A percentile compares a stretch with the other conserved stretches of the same genome.
phyloP scores from a whole-genome alignment of 2,888 invertebrate genomes.

The Andrena flavipes region DNA sequence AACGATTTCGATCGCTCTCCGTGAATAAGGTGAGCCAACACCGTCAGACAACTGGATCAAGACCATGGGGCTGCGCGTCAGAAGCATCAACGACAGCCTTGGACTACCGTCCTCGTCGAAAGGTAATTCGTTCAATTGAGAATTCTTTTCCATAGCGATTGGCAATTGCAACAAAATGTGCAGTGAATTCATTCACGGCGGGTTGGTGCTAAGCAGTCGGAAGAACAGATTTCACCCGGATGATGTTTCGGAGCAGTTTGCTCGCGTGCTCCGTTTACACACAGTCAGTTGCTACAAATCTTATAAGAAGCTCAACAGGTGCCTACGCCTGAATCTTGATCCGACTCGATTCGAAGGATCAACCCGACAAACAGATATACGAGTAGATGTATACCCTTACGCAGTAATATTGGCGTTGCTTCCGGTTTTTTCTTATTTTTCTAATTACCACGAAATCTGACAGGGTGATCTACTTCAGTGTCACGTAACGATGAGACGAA shows the following conservation, averaged over 20 bases:
- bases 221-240: constrained; percentile 3
- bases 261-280: not conserved
- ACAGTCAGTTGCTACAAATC: not conserved
- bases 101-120: constrained; percentile 22
- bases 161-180: not conserved
- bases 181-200: not conserved
- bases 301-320: constrained; percentile 45
- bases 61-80: constrained; percentile 48
- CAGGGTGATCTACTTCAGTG: not conserved
- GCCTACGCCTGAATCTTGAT: not conserved
- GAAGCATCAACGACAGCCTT: constrained; percentile 38
- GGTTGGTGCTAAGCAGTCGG: not conserved
- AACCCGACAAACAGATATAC: no score
- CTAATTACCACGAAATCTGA: not conserved
- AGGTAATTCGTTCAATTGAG: constrained; percentile 44
- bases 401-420: not conserved
- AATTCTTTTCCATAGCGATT: not conserved
- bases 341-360: not conserved
- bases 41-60: not conserved
- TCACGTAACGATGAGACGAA: not conserved
- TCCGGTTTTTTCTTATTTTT: not conserved
- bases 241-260: not conserved
- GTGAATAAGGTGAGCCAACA: constrained; percentile 8
- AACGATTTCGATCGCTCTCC: constrained; percentile 12
- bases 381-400: no score